phyloP scores from a whole-genome alignment of 1,140 invertebrate species.

The Hylaeus volcanicus region DNA sequence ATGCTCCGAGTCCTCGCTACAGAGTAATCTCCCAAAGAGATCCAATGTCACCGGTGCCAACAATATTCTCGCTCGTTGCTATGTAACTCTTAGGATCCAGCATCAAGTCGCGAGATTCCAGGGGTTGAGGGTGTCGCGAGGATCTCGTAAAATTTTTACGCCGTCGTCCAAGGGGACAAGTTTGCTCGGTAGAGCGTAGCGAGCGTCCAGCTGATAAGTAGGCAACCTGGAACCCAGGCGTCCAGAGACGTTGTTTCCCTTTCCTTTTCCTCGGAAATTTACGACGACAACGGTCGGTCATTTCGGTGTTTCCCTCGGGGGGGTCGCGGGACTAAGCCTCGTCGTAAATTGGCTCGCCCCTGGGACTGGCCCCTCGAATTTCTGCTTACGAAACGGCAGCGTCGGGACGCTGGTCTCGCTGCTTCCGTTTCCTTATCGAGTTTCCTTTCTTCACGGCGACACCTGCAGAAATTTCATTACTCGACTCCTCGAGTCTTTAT shows the following conservation, averaged over 20 bases:
- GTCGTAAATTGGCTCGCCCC: conserved; percentile 24
- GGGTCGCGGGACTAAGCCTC: not conserved
- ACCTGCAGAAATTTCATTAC: conserved; percentile 38
- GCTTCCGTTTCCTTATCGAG: not conserved
- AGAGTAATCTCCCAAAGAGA: too few species aligned
- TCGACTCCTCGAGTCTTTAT: too few species aligned
- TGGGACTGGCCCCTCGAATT: conserved; percentile 9
- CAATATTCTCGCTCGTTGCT: too few species aligned
- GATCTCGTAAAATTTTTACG: too few species aligned
- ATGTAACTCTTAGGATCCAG: too few species aligned
- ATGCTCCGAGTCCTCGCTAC: too few species aligned
- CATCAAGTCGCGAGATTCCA: too few species aligned
- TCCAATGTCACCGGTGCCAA: too few species aligned
- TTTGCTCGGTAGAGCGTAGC: too few species aligned
- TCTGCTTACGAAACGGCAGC: not conserved
- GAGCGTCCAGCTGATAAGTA: not conserved
- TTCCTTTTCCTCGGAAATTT: not conserved
- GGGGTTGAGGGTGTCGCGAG: too few species aligned
- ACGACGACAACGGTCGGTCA: not conserved
- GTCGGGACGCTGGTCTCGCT: not conserved
- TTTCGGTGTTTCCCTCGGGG: conserved; percentile 5
- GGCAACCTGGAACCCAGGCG: too few species aligned
- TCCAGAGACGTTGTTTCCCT: not conserved
- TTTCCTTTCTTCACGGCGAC: conserved; percentile 27
- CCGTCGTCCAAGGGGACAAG: not conserved